Evolutionary conservation across 1,140 invertebrate genomes (phyloP).

Genomic region (Rhyzopertha dominica): DNA sequence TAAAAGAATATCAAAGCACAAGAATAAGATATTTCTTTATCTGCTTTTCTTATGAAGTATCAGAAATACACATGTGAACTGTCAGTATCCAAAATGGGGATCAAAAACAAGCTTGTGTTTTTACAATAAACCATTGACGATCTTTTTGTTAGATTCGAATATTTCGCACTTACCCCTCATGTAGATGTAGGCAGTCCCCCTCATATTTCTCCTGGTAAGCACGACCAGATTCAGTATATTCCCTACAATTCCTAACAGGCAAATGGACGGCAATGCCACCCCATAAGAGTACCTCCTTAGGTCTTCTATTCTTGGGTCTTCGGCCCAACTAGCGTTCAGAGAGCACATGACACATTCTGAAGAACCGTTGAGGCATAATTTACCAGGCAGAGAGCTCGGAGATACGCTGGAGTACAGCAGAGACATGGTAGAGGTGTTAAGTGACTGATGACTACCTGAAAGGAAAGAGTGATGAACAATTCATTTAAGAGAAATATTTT

Average conservation of each 20-base stretch:
- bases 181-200: constrained; percentile 72
- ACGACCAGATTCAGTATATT: constrained; percentile 70
- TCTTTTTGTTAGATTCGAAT: too few species aligned
- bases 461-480: too few species aligned
- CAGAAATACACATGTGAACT: too few species aligned
- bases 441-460: too few species aligned
- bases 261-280: constrained; percentile 63
- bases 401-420: constrained; percentile 41
- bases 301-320: constrained; percentile 56
- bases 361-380: constrained; percentile 29
- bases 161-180: constrained; percentile 71
- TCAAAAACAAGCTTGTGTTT: too few species aligned
- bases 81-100: too few species aligned
- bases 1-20: too few species aligned
- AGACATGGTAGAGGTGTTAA: too few species aligned
- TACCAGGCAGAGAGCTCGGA: constrained; percentile 36
- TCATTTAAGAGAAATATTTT: too few species aligned
- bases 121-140: too few species aligned
- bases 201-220: constrained; percentile 66
- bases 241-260: constrained; percentile 65
- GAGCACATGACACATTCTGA: constrained; percentile 4
- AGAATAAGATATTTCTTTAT: too few species aligned
- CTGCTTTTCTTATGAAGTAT: too few species aligned
- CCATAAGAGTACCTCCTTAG: constrained; percentile 65
- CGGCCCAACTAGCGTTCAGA: constrained; percentile 30